These are phyloP conservation scores for Acanthurus tractus DNA, from an alignment of 2,797 vertebrate genomes.

Conservation along the genomic window DNA sequence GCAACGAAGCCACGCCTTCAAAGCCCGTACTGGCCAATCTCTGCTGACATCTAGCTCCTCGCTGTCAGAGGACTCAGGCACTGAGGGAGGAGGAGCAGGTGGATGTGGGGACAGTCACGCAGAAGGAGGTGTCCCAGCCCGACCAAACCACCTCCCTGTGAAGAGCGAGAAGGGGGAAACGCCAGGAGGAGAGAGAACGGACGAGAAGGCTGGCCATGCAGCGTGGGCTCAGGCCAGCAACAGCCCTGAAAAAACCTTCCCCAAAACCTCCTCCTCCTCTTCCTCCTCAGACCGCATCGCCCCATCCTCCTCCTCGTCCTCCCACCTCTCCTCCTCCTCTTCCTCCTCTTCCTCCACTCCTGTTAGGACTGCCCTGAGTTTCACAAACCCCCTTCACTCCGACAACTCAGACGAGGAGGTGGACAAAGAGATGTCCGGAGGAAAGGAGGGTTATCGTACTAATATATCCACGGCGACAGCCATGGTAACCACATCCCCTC, in stretches of 20 bases:
- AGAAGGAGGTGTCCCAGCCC: slow-evolving; percentile 73
- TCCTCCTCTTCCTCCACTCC: slow-evolving; percentile 74
- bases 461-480: slow-evolving; percentile 90
- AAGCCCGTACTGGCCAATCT: slow-evolving; percentile 86
- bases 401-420: slow-evolving; percentile 92
- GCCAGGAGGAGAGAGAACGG: slow-evolving; percentile 83
- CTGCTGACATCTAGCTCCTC: slow-evolving; percentile 83
- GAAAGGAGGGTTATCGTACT: slow-evolving; percentile 68
- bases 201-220: slow-evolving; percentile 85
- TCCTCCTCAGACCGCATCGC: slow-evolving; percentile 79
- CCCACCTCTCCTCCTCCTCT: slow-evolving; percentile 71
- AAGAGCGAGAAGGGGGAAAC: slow-evolving; percentile 77
- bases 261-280: slow-evolving; percentile 78
- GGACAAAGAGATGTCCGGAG: slow-evolving; percentile 82
- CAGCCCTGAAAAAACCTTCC: slow-evolving; percentile 74
- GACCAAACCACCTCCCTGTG: slow-evolving; percentile 93
- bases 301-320: slow-evolving; percentile 78
- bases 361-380: slow-evolving; percentile 90
- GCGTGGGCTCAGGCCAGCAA: slow-evolving; percentile 80
- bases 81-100: slow-evolving; percentile 81
- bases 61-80: slow-evolving; percentile 87
- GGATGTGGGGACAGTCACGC: slow-evolving; percentile 68
- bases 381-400: slow-evolving; percentile 97
- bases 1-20: slow-evolving; percentile 92
- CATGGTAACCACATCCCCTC: slow-evolving; percentile 86